Evolutionary conservation across 2,797 vertebrate species (phyloP), one percentile per base, ranked within the genome.

Genomic region (Gambusia yucatana): DNA sequence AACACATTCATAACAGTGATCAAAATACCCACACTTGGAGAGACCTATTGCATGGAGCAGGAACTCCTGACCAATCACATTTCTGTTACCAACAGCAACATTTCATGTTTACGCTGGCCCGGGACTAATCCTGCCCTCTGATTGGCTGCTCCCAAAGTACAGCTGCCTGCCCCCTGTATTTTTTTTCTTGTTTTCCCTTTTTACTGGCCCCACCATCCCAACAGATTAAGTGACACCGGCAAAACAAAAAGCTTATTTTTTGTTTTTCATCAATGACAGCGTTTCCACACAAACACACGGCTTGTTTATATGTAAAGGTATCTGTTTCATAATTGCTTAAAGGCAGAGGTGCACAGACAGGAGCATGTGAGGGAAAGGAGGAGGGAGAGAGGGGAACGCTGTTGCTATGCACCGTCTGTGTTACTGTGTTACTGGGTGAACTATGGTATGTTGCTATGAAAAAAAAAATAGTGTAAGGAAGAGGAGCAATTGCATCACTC

Each of bases 221-320:
- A 81, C 93, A 95, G 95, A 95, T 96, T 96, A 95, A 94, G 89
- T 92, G 93, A 93, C 93, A 94, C 84, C 80, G 74, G 90, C 91
- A 96, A 95, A 96, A 96, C 94, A 95, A 95, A 93, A 94, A 94
- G 94, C 93, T 95, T 96, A 95, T 94, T 94, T 95, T 95, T 96
- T 59, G 94, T 95, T 95, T 94, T 95, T 86, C 93, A 90, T 92
- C 82, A 86, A 88, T 93, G 85, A 88, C 91, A 87, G 65, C 30
- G 77, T 75, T 87, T 57, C 73, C 83, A 85, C 86, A 87, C 72
- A 91, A 93, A 93, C 89, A 95, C 1, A 0, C 9, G 43, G 48
- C 63, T 81, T 88, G 86, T 86, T 83, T 55, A 73, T 76, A 85
- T 78, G 47, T 52, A 36, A 75, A 86, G 76, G 77, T 82, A 79